Evolutionary conservation across 2,797 vertebrate genomes (phyloP), one percentile per base, ranked within the genome.

Genomic region (Dipus sagitta): DNA sequence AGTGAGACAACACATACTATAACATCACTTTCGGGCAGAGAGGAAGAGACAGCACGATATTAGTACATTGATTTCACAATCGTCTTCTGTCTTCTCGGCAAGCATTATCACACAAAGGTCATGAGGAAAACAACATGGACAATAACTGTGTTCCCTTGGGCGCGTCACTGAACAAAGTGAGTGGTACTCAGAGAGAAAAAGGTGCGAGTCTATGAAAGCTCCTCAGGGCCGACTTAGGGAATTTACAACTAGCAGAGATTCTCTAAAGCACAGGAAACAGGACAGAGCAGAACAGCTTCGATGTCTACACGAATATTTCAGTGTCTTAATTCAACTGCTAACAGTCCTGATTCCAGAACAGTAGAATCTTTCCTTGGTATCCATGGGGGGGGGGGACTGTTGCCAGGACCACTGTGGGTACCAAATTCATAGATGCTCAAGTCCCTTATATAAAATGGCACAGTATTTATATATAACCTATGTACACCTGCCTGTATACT

Each of bases 1-100:
- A 96, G 96, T 86, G 94, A 97, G 95, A 96, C 96, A 97, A 96
- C 92, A 95, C 98, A 96, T 91, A 97, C 93, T 47, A 47, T 93
- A 96, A 92, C 94, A 88, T 96, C 94, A 89, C 88, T 97, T 98
- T 97, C 23, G 97, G 89, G 93, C 94, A 93, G 74, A 93, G 90
- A 97, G 96, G 88, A 96, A 96, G 96, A 97, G 96, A 96, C 88
- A 94, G 94, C 89, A 96, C 52, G 90, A 87, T 79, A 96, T 92
- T 86, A 88, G 78, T 94, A 95, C 91, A 95, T 58, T 88, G 88
- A 95, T 75, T 96, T 91, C 60, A 97, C 91, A 90, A 52, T 82
- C 94, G 58, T 95, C 77, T 82, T 88, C 81, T 17, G 74, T 91
- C 95, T 96, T 67, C 80, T 70, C 80, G 88, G 30, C 60, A 90